Evolutionary conservation across 1,140 invertebrate genomes (phyloP).

Genomic region (Megalopta genalis): DNA sequence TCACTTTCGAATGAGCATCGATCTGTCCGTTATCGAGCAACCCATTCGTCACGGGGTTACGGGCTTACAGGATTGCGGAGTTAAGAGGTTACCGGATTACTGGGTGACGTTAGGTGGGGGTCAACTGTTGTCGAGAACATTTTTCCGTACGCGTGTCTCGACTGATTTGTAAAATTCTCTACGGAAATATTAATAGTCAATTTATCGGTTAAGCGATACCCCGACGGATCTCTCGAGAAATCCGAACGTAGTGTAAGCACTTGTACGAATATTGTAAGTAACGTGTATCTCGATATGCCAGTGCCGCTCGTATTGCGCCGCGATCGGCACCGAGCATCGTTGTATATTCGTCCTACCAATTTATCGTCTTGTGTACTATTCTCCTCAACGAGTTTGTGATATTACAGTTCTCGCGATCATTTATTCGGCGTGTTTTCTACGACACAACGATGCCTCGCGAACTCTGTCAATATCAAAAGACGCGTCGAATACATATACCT

Average conservation of each 20-base stretch:
- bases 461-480: constrained; percentile 34
- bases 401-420: constrained; percentile 67
- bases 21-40: neutral
- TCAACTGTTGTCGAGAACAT: constrained; percentile 4
- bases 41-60: neutral
- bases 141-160: constrained; percentile 58
- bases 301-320: constrained; percentile 37
- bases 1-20: neutral
- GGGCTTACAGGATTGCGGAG: no score
- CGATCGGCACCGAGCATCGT: constrained; percentile 51
- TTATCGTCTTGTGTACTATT: constrained; percentile 73
- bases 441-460: constrained; percentile 8
- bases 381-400: constrained; percentile 74
- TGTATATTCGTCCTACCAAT: constrained; percentile 74
- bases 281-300: constrained; percentile 56
- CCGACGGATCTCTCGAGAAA: constrained; percentile 11
- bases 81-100: no score
- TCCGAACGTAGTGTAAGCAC: constrained; percentile 59
- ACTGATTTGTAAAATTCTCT: constrained; percentile 79
- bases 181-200: constrained; percentile 79
- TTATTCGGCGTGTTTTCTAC: constrained; percentile 10
- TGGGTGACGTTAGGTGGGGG: neutral
- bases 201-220: constrained; percentile 74
- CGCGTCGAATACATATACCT: neutral
- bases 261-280: constrained; percentile 69